These are phyloP conservation scores for Tigriopus californicus DNA, from an alignment of 2,888 invertebrate genomes.

Conservation along the genomic window DNA sequence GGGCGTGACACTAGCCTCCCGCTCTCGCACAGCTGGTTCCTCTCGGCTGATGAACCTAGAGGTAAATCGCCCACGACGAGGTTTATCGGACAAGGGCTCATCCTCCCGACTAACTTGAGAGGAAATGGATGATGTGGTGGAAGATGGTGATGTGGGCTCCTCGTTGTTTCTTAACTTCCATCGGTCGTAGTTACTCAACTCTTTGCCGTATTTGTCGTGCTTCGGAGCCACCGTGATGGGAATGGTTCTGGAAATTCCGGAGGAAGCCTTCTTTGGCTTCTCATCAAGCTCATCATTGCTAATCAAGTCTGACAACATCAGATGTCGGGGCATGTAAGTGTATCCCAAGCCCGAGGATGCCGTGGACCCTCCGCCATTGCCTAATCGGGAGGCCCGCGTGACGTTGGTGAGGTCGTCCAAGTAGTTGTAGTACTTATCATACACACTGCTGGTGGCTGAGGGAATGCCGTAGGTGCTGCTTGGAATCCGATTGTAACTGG, in stretches of 20 bases:
- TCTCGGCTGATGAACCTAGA: no score
- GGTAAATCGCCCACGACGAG: no score
- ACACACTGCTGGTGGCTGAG: background rate
- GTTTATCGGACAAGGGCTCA: no score
- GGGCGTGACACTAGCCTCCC: no score
- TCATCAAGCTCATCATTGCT: background rate
- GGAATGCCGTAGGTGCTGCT: no score
- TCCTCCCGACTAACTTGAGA: no score
- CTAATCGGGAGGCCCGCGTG: background rate
- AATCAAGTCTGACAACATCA: no score
- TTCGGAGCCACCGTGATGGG: background rate
- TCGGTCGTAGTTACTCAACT: conserved; percentile 6
- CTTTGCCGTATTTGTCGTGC: conserved; percentile 10
- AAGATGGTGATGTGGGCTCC: no score
- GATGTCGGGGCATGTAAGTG: background rate
- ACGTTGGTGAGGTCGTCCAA: background rate
- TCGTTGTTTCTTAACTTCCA: background rate
- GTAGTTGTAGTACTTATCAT: background rate
- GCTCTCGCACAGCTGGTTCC: no score
- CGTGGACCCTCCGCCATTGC: background rate
- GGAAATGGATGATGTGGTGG: no score
- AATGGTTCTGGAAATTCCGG: background rate
- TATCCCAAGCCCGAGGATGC: background rate
- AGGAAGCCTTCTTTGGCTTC: background rate
- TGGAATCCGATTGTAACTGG: no score